Percentiles rank a stretch among this genome's conserved stretches.
Evolutionary conservation across 2,797 vertebrate genomes (phyloP).

Genomic region (Babyrousa celebensis): DNA sequence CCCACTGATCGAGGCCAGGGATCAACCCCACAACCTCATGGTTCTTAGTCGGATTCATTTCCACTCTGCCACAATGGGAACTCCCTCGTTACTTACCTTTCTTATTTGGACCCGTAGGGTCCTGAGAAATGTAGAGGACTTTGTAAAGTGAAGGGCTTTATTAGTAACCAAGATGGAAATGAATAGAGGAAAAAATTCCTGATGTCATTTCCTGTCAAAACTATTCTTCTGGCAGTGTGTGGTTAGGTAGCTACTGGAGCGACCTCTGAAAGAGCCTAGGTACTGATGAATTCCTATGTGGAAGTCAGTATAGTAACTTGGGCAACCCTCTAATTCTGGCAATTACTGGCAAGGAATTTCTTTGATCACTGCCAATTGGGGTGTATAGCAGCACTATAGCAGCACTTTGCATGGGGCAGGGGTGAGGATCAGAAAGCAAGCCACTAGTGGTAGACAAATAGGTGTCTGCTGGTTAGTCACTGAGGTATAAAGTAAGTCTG

Average conservation of each 20-base stretch:
- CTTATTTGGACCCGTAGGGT: constrained; percentile 4
- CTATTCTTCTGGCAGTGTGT: neutral
- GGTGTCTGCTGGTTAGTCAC: neutral
- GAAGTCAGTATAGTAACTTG: neutral
- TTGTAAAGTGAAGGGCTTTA: neutral
- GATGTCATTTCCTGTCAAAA: neutral
- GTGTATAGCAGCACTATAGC: neutral
- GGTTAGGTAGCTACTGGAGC: neutral
- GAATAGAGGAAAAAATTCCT: neutral
- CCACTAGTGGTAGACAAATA: neutral
- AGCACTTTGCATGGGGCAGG: neutral
- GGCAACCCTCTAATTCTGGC: neutral
- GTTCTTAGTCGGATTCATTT: too few relatives aligned
- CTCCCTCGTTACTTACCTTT: constrained; percentile 15
- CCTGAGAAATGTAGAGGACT: neutral
- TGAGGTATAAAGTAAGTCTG: neutral
- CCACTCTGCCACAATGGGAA: too few relatives aligned
- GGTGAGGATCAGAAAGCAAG: neutral
- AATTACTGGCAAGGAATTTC: neutral
- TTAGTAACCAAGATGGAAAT: neutral
- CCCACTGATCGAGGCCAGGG: too few relatives aligned
- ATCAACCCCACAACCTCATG: too few relatives aligned
- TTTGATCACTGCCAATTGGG: neutral
- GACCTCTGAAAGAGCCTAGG: neutral
- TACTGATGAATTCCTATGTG: neutral